These are phyloP conservation scores for Octomys mimax DNA, from an alignment of 2,797 vertebrate species.

Conservation along the genomic window DNA sequence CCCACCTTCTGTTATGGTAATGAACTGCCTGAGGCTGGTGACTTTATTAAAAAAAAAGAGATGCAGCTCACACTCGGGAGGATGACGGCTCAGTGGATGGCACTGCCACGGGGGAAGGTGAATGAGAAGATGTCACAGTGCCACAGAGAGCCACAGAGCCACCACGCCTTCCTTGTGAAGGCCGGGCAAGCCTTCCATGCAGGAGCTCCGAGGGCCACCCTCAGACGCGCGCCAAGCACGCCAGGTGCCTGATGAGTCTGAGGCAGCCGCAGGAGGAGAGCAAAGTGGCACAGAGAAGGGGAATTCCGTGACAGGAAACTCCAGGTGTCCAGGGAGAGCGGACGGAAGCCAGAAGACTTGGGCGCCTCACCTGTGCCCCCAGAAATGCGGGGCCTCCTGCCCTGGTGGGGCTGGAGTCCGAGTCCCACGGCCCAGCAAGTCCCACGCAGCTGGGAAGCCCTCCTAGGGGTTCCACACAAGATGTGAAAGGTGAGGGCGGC, in stretches of 20 bases:
- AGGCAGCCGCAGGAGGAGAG: not conserved
- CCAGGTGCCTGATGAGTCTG: not conserved
- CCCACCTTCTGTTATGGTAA: not conserved
- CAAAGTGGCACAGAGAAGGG: not conserved
- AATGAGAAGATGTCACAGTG: not conserved
- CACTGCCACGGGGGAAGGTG: accelerated
- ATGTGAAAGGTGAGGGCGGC: no score
- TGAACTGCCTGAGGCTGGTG: not conserved
- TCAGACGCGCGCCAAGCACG: no score
- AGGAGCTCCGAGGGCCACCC: not conserved
- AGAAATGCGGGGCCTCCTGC: accelerated
- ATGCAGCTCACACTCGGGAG: no score
- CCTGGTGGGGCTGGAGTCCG: accelerated
- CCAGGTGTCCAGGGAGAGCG: not conserved
- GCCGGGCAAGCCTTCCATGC: no score
- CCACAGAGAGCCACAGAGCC: not conserved
- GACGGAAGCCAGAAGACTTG: not conserved
- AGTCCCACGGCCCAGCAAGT: accelerated
- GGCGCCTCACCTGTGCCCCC: accelerated
- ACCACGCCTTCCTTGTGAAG: not conserved
- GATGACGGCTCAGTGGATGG: not conserved
- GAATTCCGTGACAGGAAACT: not conserved
- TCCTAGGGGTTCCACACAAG: not conserved
- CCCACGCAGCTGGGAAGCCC: not conserved
- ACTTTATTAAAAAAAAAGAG: not conserved